phyloP scores from a whole-genome alignment of 2,888 invertebrate genomes.

The Calameuta filiformis region DNA sequence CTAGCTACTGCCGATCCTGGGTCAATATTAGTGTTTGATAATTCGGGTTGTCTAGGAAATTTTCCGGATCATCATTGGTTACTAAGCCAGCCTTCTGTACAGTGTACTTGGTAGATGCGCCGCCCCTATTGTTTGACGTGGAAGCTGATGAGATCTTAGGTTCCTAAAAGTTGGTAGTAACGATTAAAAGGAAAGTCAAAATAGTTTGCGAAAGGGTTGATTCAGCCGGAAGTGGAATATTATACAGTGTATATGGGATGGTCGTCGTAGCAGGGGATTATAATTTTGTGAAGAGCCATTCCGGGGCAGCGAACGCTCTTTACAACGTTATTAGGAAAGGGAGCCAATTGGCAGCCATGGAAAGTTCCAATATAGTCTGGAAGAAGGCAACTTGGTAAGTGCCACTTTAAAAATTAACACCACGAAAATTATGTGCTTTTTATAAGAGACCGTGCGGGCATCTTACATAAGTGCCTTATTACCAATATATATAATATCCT shows the following conservation, averaged over 20 bases:
- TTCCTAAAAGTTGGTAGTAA: background rate
- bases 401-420: slow-evolving; percentile 50
- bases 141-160: background rate
- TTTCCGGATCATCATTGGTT: background rate
- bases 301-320: slow-evolving; percentile 32
- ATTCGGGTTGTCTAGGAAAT: background rate
- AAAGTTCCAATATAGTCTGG: background rate
- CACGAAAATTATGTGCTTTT: slow-evolving; percentile 45
- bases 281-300: slow-evolving; percentile 35
- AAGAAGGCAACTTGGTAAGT: slow-evolving; percentile 28
- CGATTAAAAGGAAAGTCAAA: background rate
- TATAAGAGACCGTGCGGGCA: slow-evolving; percentile 13
- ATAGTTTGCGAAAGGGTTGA: background rate
- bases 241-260: background rate
- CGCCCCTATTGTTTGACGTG: background rate
- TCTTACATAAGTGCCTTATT: background rate
- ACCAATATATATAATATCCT: background rate
- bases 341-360: slow-evolving; percentile 8
- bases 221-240: background rate
- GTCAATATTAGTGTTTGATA: background rate
- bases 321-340: slow-evolving; percentile 32
- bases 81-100: background rate
- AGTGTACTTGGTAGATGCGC: background rate
- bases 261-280: slow-evolving; percentile 20
- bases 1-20: background rate